Evolutionary conservation across 2,797 vertebrate genomes (phyloP).

Genomic region (Agapornis canus): DNA sequence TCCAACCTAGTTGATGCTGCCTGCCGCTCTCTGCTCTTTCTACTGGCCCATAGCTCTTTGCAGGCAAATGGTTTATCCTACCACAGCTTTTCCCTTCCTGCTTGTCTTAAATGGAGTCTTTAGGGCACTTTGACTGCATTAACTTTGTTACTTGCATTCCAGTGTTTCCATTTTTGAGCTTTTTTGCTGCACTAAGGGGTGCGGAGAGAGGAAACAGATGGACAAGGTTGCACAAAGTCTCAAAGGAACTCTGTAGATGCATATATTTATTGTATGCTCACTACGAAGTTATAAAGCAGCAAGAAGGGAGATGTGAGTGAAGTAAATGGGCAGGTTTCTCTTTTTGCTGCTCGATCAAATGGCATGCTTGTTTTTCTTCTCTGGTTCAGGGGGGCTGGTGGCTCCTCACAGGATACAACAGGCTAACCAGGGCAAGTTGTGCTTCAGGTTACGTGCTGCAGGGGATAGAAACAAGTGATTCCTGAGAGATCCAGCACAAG

Average conservation of each 20-base stretch:
- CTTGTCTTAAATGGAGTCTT: background rate
- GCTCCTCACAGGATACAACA: background rate
- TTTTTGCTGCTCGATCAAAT: background rate
- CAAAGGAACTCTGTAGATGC: background rate
- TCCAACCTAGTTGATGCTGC: background rate
- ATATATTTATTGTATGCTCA: background rate
- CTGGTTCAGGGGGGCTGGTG: background rate
- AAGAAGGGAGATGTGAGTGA: background rate
- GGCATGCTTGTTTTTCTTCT: rapidly evolving
- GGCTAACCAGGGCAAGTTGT: background rate
- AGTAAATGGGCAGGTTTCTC: background rate
- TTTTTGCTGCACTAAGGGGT: background rate
- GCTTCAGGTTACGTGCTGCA: background rate
- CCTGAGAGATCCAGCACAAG: background rate
- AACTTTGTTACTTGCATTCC: background rate
- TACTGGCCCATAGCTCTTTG: background rate
- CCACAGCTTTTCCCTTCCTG: background rate
- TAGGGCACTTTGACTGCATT: background rate
- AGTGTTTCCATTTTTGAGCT: background rate
- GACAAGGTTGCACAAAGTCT: rapidly evolving
- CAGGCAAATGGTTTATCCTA: background rate
- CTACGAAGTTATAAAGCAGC: background rate
- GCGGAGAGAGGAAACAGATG: background rate
- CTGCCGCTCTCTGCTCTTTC: background rate
- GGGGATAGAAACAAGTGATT: background rate